phyloP scores from a whole-genome alignment of 2,797 vertebrate genomes.

The Okamejei kenojei region DNA sequence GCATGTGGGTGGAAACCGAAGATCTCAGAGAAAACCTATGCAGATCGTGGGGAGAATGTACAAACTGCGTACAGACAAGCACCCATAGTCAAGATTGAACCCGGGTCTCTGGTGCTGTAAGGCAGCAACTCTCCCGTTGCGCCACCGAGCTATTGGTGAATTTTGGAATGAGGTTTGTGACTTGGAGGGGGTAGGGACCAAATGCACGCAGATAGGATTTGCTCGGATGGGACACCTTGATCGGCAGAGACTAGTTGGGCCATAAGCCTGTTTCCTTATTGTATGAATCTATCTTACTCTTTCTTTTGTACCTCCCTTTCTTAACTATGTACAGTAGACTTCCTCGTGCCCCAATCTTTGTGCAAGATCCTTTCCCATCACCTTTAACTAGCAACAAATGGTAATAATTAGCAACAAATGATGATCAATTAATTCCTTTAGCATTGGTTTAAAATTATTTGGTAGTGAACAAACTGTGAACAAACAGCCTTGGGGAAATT shows the following conservation, averaged over 20 bases:
- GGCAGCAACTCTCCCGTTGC: too few species aligned
- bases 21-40: too few species aligned
- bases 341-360: background rate
- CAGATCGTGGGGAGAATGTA: too few species aligned
- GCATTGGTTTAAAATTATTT: background rate
- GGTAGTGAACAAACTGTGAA: background rate
- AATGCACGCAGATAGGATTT: background rate
- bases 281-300: background rate
- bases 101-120: too few species aligned
- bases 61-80: too few species aligned
- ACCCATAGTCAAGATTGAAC: too few species aligned
- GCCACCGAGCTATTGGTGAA: background rate
- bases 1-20: too few species aligned
- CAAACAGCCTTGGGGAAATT: background rate
- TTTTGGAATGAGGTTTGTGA: background rate
- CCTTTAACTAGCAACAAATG: background rate
- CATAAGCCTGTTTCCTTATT: background rate
- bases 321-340: background rate
- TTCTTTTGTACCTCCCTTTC: background rate
- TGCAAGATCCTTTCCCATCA: too few species aligned
- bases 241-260: too few species aligned
- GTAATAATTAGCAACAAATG: too few species aligned
- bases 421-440: background rate
- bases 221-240: too few species aligned
- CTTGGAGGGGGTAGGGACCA: too few species aligned